Percentiles rank a stretch among this genome's conserved stretches.
These are phyloP conservation scores for Semotilus atromaculatus DNA, from an alignment of 2,797 vertebrate genomes.

Conservation along the genomic window DNA sequence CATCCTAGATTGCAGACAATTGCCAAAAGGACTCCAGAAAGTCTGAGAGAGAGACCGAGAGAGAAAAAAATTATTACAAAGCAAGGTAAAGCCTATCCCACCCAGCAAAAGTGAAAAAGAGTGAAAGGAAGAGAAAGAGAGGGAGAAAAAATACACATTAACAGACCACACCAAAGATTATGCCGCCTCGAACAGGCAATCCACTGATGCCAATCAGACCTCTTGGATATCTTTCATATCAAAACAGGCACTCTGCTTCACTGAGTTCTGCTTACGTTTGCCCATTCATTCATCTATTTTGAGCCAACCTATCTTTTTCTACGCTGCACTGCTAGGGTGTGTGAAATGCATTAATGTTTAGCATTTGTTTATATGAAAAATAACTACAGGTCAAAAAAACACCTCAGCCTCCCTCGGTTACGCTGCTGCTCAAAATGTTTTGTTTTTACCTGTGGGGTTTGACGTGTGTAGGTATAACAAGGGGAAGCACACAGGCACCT, in stretches of 20 bases:
- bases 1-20: conserved; percentile 80
- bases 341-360: background rate
- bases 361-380: conserved; percentile 12
- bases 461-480: conserved; percentile 27
- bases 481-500: conserved; percentile 53
- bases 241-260: conserved; percentile 52
- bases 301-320: background rate
- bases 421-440: background rate
- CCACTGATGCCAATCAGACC: conserved; percentile 57
- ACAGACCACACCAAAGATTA: conserved; percentile 60
- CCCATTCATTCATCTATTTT: conserved; percentile 41
- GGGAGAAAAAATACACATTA: conserved; percentile 57
- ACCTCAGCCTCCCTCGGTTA: background rate
- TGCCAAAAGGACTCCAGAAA: conserved; percentile 78
- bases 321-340: background rate
- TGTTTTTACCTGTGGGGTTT: conserved; percentile 38
- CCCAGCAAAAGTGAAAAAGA: conserved; percentile 60
- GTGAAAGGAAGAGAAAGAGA: conserved; percentile 59
- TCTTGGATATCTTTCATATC: conserved; percentile 54
- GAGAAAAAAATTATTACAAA: conserved; percentile 73
- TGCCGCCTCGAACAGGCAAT: conserved; percentile 62
- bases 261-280: conserved; percentile 29
- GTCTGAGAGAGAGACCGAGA: conserved; percentile 70
- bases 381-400: conserved; percentile 7
- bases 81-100: conserved; percentile 74